Conservation (phyloP, 2,888 invertebrate species). For the Chirona hameri region DNA sequence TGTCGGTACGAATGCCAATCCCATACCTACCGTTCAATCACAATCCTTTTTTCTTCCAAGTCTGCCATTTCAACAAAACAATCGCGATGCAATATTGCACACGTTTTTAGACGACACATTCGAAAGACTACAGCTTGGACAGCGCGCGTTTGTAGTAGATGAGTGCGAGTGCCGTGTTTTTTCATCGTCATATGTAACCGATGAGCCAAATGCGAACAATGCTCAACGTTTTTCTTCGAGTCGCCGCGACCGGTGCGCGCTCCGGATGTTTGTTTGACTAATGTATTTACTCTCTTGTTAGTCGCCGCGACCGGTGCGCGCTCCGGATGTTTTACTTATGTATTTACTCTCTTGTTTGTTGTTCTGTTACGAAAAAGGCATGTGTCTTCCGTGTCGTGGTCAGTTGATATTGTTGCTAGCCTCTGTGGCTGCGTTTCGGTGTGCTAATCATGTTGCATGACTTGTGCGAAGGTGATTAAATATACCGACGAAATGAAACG, state of each 20-base stretch:
- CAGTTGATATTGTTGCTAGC: background rate
- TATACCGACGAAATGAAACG: no score
- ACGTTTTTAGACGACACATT: no score
- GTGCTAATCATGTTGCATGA: background rate
- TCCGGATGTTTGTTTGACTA: background rate
- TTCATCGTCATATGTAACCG: background rate
- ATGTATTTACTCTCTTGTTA: background rate
- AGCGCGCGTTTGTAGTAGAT: no score
- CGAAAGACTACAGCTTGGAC: no score
- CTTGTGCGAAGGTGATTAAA: no score
- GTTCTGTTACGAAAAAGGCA: background rate
- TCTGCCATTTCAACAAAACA: no score
- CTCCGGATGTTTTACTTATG: background rate
- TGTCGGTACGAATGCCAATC: no score
- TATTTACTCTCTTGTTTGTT: background rate
- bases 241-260: background rate
- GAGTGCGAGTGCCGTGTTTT: no score
- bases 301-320: no score
- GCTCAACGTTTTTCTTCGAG: background rate
- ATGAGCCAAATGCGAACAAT: background rate
- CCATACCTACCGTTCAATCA: no score
- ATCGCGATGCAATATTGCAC: no score
- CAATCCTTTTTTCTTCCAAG: no score
- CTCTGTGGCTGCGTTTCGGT: background rate
- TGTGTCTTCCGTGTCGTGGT: background rate